These are phyloP conservation scores for Tholera decimalis DNA, from an alignment of 2,888 invertebrate genomes.

Conservation along the genomic window DNA sequence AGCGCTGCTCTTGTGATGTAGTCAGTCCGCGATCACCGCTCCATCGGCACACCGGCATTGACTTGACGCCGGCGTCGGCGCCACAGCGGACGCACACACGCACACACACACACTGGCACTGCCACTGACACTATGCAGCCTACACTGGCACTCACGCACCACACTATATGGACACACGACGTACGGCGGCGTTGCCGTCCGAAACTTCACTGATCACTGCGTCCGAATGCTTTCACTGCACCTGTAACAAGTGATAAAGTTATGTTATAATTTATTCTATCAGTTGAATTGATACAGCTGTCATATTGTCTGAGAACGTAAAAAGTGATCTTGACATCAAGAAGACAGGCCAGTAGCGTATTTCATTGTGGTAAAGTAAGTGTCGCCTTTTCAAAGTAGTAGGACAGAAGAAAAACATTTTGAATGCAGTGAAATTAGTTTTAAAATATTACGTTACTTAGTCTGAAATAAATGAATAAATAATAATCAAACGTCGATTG, in stretches of 20 bases:
- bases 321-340: not conserved
- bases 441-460: too few relatives aligned
- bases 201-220: conserved; percentile 69
- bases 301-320: not conserved
- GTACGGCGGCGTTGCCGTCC: conserved; percentile 68
- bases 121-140: conserved; percentile 65
- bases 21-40: conserved; percentile 89
- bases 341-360: not conserved
- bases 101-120: conserved; percentile 69
- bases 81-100: conserved; percentile 79
- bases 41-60: conserved; percentile 90
- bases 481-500: too few relatives aligned
- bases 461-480: too few relatives aligned
- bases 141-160: conserved; percentile 62
- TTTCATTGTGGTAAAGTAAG: not conserved
- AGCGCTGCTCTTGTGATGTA: conserved; percentile 89
- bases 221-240: conserved; percentile 72
- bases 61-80: conserved; percentile 85
- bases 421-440: too few relatives aligned
- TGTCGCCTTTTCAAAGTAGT: not conserved
- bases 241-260: conserved; percentile 78
- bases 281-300: not conserved
- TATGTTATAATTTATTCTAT: conserved; percentile 53
- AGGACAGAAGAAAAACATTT: not conserved
- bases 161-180: conserved; percentile 67